These are phyloP conservation scores for Labeo calbasu DNA, from an alignment of 2,797 vertebrate genomes.

Conservation along the genomic window DNA sequence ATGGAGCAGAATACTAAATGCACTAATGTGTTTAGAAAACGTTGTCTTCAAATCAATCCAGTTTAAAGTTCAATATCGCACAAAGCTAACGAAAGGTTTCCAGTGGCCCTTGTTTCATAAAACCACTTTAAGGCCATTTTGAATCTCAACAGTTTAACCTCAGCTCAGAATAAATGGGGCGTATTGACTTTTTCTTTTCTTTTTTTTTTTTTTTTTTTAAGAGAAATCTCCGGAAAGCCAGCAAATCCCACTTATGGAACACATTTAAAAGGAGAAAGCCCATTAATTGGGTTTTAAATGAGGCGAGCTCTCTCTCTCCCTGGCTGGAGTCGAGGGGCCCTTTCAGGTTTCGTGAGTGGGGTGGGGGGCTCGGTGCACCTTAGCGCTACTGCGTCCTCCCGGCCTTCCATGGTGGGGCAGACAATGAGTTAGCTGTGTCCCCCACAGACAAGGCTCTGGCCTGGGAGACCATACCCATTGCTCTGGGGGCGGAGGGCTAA, in stretches of 20 bases:
- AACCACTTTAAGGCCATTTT: constrained; percentile 55
- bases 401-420: constrained; percentile 51
- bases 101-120: constrained; percentile 44
- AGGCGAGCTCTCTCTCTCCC: constrained; percentile 63
- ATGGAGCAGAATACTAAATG: constrained; percentile 23
- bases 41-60: constrained; percentile 48
- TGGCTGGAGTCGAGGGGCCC: constrained; percentile 59
- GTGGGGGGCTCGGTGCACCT: constrained; percentile 53
- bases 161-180: constrained; percentile 53
- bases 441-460: constrained; percentile 70
- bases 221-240: constrained; percentile 57
- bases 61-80: constrained; percentile 45
- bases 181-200: constrained; percentile 56
- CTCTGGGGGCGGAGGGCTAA: constrained; percentile 70
- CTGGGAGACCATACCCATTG: constrained; percentile 76
- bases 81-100: constrained; percentile 47
- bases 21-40: constrained; percentile 42
- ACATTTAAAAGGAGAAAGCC: constrained; percentile 66
- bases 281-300: constrained; percentile 70
- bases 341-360: constrained; percentile 61
- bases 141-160: constrained; percentile 57
- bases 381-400: constrained; percentile 66
- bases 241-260: constrained; percentile 59
- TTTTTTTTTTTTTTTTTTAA: constrained; percentile 35
- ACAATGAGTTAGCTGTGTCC: constrained; percentile 82